Evolutionary conservation across 2,113 vertebrate genomes (phyloP), one percentile per base, ranked within the genome.

Genomic region (Polypterus senegalus): DNA sequence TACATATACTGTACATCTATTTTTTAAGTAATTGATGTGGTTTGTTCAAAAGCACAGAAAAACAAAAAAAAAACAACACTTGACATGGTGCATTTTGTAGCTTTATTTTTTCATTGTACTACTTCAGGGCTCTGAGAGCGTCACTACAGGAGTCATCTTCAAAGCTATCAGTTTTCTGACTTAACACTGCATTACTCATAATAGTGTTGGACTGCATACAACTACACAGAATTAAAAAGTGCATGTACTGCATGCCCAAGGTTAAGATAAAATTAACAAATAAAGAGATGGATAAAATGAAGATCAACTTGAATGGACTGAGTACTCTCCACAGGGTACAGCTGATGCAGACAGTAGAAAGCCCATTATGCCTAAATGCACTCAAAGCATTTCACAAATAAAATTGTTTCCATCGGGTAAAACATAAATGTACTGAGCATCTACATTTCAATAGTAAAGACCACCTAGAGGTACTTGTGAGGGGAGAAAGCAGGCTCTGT

Each of bases 201-300:
- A 91, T 81, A 76, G 86, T 91, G 88, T 92, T 88, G 70, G 84
- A 90, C 91, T 82, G 86, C 69, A 77, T 82, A 79, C 73, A 82
- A 81, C 80, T 70, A 65, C 46, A 60, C 59, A 67, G 83, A 73
- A 84, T 82, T 83, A 85, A 83, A 27, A 84, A 84, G 81, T 64
- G 46, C 74, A 73, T 81, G 80, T 84, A 89, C 88, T 80, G 77
- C 81, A 82, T 85, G 85, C 88, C 87, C 84, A 83, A 85, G 89
- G 81, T 89, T 84, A 86, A 71, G 62, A 85, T 84, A 84, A 88
- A 91, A 91, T 86, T 87, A 91, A 93, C 91, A 87, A 83, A 86
- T 87, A 89, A 88, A 89, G 81, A 89, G 78, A 71, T 75, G 86
- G 79, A 93, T 89, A 90, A 89, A 89, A 87, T 79, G 78, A 80